Evolutionary conservation across 2,888 invertebrate genomes (phyloP), one percentile per base, ranked within the genome.

Genomic region (Stramonita haemastoma): DNA sequence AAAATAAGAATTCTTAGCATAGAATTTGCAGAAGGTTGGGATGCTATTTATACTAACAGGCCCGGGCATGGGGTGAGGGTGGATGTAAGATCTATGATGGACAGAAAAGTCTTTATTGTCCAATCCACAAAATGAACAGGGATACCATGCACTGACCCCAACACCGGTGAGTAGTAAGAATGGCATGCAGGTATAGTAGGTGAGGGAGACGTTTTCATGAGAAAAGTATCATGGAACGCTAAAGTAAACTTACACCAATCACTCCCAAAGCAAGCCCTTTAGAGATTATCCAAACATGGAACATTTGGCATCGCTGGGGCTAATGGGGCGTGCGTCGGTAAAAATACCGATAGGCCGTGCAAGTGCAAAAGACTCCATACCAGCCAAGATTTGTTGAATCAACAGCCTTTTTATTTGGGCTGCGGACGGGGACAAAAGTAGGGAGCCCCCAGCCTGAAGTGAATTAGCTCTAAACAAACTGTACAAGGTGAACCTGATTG

Each of bases 161-260:
- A 73, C 87, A 87, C 86, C 85, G 86, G 86, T 57, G 57, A 57
- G 15, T 85, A 29, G n/a, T 29, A 6, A 19, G 19, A 83, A 83
- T 29, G 81, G 81, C 81, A 83, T 29, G 81, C 81, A 36, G 36
- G 81, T 70, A 70, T 26, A 32, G 29, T n/a, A 57, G 19, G 83
- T 22, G n/a, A 86, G 57, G 15, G 32, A 57, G 86, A 60, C 57
- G 66, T 86, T 86, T 86, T 66, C 57, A 86, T 34, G 29, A 29
- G 34, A 70, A 34, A 29, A 29, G 73, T 87, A 87, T 87, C 87
- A 87, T 66, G 46, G 46, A 73, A 34, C 19, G 73, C 46, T 46
- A 87, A 87, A 70, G 87, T 87, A 87, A 87, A 87, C 73, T 36
- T 73, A 87, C 87, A 87, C 87, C 73, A 70, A 86, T 86, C 36